Percentiles rank a stretch among this genome's conserved stretches.
Conservation (phyloP, 2,113 vertebrate genomes). For the Acanthisitta chloris region DNA sequence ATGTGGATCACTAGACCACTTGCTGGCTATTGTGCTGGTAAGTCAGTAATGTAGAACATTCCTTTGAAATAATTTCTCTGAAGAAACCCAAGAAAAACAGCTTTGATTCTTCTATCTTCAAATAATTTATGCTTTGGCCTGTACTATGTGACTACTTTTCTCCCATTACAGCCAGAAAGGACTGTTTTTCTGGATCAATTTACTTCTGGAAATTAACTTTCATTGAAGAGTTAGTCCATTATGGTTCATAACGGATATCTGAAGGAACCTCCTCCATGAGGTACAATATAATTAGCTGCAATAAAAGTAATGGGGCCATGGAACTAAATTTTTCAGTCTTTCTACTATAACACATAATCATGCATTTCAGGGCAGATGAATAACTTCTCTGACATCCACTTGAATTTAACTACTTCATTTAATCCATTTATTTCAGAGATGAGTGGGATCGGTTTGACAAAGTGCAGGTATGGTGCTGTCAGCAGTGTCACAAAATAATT, state of each 20-base stretch:
- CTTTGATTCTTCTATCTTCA: neutral
- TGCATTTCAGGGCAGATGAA: neutral
- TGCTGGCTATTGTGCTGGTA: neutral
- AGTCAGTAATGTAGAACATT: neutral
- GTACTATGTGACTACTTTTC: neutral
- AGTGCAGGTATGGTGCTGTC: neutral
- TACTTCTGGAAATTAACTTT: neutral
- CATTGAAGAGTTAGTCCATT: neutral
- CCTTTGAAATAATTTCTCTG: neutral
- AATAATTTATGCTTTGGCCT: neutral
- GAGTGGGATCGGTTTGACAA: neutral
- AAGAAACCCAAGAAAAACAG: neutral
- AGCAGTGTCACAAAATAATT: neutral
- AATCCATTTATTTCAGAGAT: neutral
- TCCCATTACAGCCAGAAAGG: neutral
- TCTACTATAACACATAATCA: neutral
- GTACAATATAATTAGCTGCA: neutral
- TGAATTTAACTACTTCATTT: neutral
- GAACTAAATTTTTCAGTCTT: neutral
- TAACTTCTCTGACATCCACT: neutral
- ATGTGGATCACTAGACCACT: neutral
- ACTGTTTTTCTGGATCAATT: neutral
- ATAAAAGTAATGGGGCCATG: neutral
- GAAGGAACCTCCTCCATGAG: neutral
- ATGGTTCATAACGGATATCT: neutral